These are phyloP conservation scores for Melitaea athalia DNA, from an alignment of 2,888 invertebrate species.

Conservation along the genomic window DNA sequence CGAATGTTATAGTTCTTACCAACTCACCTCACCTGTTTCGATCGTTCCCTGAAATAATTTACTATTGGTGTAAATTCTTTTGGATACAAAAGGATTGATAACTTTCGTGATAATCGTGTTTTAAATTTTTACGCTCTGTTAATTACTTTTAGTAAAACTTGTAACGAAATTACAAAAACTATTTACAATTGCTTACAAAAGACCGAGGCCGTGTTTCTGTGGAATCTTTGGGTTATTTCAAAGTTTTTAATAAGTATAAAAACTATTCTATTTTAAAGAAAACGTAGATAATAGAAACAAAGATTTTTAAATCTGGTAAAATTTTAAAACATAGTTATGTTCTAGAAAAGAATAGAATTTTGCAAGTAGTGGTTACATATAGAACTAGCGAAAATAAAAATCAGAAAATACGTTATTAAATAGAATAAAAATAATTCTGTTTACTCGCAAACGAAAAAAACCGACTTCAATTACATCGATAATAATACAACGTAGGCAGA, in stretches of 20 bases:
- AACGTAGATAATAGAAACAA: neutral
- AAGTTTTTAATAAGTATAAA: neutral
- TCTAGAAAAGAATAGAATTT: neutral
- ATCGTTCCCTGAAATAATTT: constrained; percentile 58
- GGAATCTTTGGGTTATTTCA: neutral
- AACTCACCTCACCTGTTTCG: constrained; percentile 48
- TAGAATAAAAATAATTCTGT: too few species aligned
- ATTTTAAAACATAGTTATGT: neutral
- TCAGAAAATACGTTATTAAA: too few species aligned
- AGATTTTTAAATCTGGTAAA: neutral
- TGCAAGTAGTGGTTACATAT: neutral
- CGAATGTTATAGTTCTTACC: constrained; percentile 43
- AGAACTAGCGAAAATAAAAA: too few species aligned
- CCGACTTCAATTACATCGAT: too few species aligned
- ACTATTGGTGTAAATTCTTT: constrained; percentile 52
- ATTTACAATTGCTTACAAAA: constrained; percentile 4
- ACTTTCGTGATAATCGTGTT: constrained; percentile 44
- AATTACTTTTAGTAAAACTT: constrained; percentile 25
- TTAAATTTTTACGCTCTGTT: constrained; percentile 33
- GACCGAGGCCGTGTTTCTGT: neutral
- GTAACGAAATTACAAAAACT: neutral
- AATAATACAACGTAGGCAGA: too few species aligned
- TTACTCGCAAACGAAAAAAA: too few species aligned
- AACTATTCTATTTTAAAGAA: neutral
- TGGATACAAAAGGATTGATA: constrained; percentile 51